These are phyloP conservation scores for Speoplatyrhinus poulsoni DNA, from an alignment of 2,113 vertebrate species.

Conservation along the genomic window DNA sequence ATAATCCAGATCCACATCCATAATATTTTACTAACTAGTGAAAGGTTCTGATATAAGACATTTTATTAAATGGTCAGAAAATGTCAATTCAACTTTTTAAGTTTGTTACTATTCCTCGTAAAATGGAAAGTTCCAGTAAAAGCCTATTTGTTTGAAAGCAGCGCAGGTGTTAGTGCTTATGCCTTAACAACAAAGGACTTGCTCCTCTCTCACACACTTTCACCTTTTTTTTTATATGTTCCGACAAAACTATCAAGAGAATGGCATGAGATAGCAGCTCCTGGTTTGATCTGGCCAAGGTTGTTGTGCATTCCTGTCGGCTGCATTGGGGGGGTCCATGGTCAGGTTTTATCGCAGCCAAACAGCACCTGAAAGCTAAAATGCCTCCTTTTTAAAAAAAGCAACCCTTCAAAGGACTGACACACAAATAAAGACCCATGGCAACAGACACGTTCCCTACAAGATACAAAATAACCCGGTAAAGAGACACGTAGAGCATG, in stretches of 20 bases:
- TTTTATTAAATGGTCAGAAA: too few relatives aligned
- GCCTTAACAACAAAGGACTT: not conserved
- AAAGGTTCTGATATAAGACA: too few relatives aligned
- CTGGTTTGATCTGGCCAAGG: conserved; percentile 89
- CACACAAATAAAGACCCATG: too few relatives aligned
- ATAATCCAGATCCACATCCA: too few relatives aligned
- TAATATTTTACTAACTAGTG: too few relatives aligned
- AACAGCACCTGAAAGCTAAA: conserved; percentile 70
- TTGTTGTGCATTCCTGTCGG: conserved; percentile 87
- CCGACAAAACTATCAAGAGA: conserved; percentile 78
- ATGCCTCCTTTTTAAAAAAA: not conserved
- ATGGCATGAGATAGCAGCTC: conserved; percentile 76
- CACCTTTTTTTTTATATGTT: conserved; percentile 62
- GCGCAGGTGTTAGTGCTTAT: too few relatives aligned
- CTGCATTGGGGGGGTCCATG: conserved; percentile 43
- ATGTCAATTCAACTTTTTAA: too few relatives aligned
- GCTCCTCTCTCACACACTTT: conserved; percentile 75
- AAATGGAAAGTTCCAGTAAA: too few relatives aligned
- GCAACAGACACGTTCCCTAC: not conserved
- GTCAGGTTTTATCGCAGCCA: conserved; percentile 61
- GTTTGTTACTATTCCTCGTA: too few relatives aligned
- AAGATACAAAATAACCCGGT: too few relatives aligned
- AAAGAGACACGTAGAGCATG: too few relatives aligned
- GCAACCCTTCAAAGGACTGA: not conserved
- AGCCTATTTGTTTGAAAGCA: too few relatives aligned